Conservation (phyloP, 2,797 vertebrate genomes). For the Dendrocincla tyrannina region DNA sequence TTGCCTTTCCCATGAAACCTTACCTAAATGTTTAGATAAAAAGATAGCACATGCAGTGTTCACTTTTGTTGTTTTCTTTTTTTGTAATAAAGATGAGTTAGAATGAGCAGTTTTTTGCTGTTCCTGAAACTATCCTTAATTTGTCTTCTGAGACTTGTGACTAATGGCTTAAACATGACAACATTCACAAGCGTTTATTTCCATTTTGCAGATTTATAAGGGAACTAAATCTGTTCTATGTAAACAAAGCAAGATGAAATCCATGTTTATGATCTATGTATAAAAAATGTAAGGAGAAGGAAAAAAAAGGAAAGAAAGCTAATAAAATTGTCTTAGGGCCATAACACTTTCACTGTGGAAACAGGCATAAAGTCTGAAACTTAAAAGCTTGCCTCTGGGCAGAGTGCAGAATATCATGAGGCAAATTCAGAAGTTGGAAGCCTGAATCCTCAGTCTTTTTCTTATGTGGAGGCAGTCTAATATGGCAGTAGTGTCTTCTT, state of each 20-base stretch:
- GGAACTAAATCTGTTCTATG: conserved; percentile 28
- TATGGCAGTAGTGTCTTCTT: not conserved
- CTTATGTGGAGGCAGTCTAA: not conserved
- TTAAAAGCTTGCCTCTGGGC: not conserved
- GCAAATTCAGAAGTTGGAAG: not conserved
- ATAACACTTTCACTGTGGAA: not conserved
- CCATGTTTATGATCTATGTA: not conserved
- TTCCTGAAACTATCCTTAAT: conserved; percentile 23
- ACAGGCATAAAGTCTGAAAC: not conserved
- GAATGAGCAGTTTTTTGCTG: not conserved
- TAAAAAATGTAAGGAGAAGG: not conserved
- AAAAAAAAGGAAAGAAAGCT: not conserved
- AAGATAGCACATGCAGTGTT: not conserved
- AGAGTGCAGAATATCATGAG: not conserved
- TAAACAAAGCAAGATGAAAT: conserved; percentile 41
- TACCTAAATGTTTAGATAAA: not conserved
- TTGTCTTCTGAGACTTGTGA: conserved; percentile 38
- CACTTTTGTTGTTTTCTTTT: not conserved
- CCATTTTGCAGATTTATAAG: conserved; percentile 38
- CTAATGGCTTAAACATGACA: conserved; percentile 27
- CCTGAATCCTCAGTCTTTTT: not conserved
- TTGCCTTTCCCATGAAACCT: not conserved
- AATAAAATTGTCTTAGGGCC: not conserved
- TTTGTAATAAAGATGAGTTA: conserved; percentile 32
- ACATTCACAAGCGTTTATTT: conserved; percentile 26